Conservation (phyloP, 2,888 invertebrate genomes). For the Balanococcus diminutus region DNA sequence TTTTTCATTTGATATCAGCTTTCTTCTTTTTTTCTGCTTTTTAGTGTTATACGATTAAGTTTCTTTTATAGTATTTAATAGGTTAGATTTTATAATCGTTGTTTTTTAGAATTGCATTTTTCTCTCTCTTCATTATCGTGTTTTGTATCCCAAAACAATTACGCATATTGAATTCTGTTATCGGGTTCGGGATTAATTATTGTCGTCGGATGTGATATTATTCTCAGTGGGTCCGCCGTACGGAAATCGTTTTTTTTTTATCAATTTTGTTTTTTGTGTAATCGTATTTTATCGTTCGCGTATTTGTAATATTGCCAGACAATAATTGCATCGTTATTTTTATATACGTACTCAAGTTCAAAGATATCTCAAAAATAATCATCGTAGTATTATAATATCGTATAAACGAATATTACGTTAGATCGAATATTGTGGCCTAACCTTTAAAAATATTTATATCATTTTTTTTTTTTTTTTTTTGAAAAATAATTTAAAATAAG, state of each 20-base stretch:
- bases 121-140: not conserved
- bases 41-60: not conserved
- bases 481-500: not conserved
- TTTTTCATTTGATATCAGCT: not conserved
- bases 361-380: no score
- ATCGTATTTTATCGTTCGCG: not conserved
- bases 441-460: no score
- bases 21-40: not conserved
- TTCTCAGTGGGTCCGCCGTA: not conserved
- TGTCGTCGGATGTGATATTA: not conserved
- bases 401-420: no score
- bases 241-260: no score
- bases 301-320: not conserved
- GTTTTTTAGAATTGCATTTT: not conserved
- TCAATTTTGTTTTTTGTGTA: no score
- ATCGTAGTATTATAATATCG: no score
- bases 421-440: no score
- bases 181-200: no score
- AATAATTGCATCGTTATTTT: not conserved
- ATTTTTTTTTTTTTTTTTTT: not conserved
- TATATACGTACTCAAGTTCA: no score
- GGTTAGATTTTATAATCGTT: not conserved
- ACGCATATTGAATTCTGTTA: no score
- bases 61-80: not conserved
- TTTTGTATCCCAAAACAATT: not conserved